Evolutionary conservation across 2,797 vertebrate species (phyloP), one percentile per base, ranked within the genome.

Genomic region (Chelon labrosus): DNA sequence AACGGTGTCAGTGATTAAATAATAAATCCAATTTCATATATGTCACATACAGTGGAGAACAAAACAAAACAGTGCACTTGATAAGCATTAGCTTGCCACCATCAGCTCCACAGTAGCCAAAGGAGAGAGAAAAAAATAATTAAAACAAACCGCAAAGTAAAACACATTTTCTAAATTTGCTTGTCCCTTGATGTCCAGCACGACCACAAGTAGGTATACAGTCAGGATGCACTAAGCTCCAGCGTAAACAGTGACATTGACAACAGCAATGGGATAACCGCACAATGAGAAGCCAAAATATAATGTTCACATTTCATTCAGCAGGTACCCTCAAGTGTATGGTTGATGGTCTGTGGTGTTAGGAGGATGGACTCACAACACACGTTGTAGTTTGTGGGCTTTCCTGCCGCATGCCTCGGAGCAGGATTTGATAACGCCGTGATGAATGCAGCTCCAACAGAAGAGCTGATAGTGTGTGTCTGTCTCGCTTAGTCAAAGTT

Each of bases 221-320:
- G 82, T 88, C 78, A 79, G 65, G 73, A 77, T 79, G 80, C 76
- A 66, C 70, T 75, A 54, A 81, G 81, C 66, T 85, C 76, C 69
- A 38, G 82, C 72, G 80, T 91, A 86, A 89, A 87, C 83, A 77
- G 31, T 72, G 73, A 70, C 70, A 59, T 73, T 72, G 81, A 90
- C 63, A 65, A 75, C 55, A 80, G 47, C 68, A 39, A 78, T 79
- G 73, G 79, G 62, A 72, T 65, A 87, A 86, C 69, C 73, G 83
- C 82, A 85, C 70, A 55, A 70, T 75, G 71, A 88, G 75, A 75
- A 82, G 81, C 79, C 73, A 75, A 73, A 84, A 79, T 64, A 73
- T 54, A 65, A 71, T 80, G 78, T 88, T 85, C 83, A 84, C 67
- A 83, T 84, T 85, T 90, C 64, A 70, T 82, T 85, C 67, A 79